Base-by-base conservation (phyloP, 2,888 invertebrate species). In the Polydesmus complanatus region DNA sequence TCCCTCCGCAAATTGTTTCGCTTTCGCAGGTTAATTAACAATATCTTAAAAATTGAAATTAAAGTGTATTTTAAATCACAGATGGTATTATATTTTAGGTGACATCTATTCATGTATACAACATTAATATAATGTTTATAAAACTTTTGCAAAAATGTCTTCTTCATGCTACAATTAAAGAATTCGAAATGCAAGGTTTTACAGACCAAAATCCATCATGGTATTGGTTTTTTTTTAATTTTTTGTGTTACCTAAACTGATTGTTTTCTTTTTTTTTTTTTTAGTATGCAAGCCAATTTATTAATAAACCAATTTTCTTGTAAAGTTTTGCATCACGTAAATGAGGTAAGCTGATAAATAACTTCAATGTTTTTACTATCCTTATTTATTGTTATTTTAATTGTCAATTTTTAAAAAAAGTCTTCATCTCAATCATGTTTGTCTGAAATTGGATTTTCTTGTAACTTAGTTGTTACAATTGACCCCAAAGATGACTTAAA, bases 21-120 rank as follows among this genome's bases (percentile, higher is more conserved):
- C n/a, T 61, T 11, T 57, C 52, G 18, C 61, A 61, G 56, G 61
- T 61, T 37, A 8, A 14, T 8, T 3, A 11, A 22, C 21, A 19
- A 23, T 22, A 53, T 53, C 23, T 2, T 53, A 18, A 22, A 25
- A 11, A 22, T 22, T 11, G 52, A 5, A 8, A 22, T 25, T 25
- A 21, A 53, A 22, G 23, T 25, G n/a, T 25, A 53, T 23, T 53
- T 3, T 25, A 53, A 8, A 37, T 37, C 14, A 37, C 37, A 54
- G 53, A 25, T 54, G 11, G 3, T 21, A 22, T 23, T 22, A 56
- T 67, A 67, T 56, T 65, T 65, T 73, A 90, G 86, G 90, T 90
- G 72, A 87, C 89, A 83, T 88, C 88, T 14, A 81, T 90, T 22
- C 87, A 88, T 70, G 80, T 90, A 60, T 84, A 85, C 70, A 85